Conservation (phyloP, 2,797 vertebrate genomes). For the Acipenser transmontanus region DNA sequence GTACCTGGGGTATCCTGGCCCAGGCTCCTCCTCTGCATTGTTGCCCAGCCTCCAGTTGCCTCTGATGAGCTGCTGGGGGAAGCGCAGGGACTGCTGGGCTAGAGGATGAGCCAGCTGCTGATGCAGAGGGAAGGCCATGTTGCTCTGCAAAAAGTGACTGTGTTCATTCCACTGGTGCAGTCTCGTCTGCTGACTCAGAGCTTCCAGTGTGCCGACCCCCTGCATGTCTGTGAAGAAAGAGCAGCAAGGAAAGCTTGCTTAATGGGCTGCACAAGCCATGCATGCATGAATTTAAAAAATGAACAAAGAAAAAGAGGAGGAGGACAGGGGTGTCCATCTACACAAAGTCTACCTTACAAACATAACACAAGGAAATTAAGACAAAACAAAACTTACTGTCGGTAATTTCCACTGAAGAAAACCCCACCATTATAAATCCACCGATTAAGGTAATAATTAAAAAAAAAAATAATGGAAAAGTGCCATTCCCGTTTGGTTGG, state of each 20-base stretch:
- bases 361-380: too few species aligned
- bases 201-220: constrained; percentile 77
- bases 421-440: too few species aligned
- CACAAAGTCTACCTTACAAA: too few species aligned
- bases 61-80: constrained; percentile 81
- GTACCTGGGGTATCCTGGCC: constrained; percentile 79
- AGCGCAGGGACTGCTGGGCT: constrained; percentile 75
- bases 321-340: too few species aligned
- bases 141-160: constrained; percentile 77
- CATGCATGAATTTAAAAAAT: too few species aligned
- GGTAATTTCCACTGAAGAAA: too few species aligned
- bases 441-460: too few species aligned
- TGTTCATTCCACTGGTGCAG: constrained; percentile 89
- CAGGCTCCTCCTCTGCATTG: constrained; percentile 76
- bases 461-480: too few species aligned
- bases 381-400: too few species aligned
- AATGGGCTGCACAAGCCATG: too few species aligned
- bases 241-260: not conserved
- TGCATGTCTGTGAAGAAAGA: constrained; percentile 71
- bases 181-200: constrained; percentile 78
- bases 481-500: too few species aligned
- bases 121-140: constrained; percentile 75
- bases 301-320: too few species aligned
- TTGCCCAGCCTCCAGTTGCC: constrained; percentile 82
- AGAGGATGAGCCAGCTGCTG: constrained; percentile 79